Base-by-base conservation (phyloP, 2,113 vertebrate genomes). In the Furnarius figulus region DNA sequence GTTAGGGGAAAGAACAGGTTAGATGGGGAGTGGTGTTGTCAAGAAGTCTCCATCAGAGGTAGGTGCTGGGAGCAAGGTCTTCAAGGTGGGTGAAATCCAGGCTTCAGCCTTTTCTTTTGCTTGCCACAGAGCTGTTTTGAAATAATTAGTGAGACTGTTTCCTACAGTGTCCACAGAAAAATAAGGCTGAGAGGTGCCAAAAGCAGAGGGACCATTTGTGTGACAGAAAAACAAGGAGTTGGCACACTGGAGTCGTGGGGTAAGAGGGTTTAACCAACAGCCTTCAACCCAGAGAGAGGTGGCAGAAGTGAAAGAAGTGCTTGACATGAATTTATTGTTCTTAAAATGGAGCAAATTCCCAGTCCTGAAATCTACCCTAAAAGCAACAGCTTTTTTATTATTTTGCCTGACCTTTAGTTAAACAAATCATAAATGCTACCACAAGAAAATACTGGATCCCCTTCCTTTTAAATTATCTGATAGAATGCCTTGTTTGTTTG, bases 391-490 rank as follows among this genome's bases (percentile, higher is more conserved):
- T 5, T 46, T 74, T 94, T 86, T 80, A 74, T 83, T 88, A 80
- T 86, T 86, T 90, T 5, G 2, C 49, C 74, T 91, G 91, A 95
- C 87, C 78, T 97, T 93, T 93, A 88, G 55, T 86, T 90, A 89
- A 96, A 81, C 67, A 96, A 88, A 93, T 71, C 90, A 67, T 86
- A 87, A 78, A 78, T 78, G 68, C 47, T 74, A 30, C 55, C 39
- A 35, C 28, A 40, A 81, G 50, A 59, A 93, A 96, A 78, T 67
- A 74, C 56, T 68, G 65, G 12, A 40, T 85, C 49, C 53, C 61
- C 30, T 93, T 93, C 28, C 49, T 85, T 85, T 90, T 28, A 75
- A 53, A 86, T 89, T 61, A 80, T 52, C 56, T 61, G 37, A 70
- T 58, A 84, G 8, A 46, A 44, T 24, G 50, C 61, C 31, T 75